Evolutionary conservation across 2,797 vertebrate genomes (phyloP).

Genomic region (Salmo trutta): DNA sequence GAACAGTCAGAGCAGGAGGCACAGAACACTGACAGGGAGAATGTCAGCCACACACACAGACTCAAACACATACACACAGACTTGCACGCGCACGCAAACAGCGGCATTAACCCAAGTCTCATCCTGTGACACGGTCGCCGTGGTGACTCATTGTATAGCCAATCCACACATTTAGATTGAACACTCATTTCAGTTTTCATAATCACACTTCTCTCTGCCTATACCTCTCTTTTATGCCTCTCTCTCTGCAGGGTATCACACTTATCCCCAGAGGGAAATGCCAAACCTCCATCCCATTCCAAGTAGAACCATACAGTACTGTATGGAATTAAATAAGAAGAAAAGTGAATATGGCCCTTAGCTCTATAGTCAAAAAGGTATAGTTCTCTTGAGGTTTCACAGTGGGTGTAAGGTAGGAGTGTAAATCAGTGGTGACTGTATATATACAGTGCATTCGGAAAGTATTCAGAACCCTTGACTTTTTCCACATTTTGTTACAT

Average conservation of each 20-base stretch:
- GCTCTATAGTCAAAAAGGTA: no score
- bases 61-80: background rate
- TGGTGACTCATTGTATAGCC: constrained; percentile 13
- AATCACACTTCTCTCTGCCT: constrained; percentile 7
- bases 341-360: no score
- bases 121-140: background rate
- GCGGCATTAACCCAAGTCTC: background rate
- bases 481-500: no score
- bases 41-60: background rate
- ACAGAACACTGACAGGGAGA: background rate
- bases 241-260: background rate
- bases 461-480: no score
- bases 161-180: constrained; percentile 20
- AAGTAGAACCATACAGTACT: no score
- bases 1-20: constrained; percentile 11
- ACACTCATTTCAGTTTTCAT: constrained; percentile 34
- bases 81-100: background rate
- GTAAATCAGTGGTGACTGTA: background rate
- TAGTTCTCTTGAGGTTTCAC: background rate
- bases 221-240: constrained; percentile 3
- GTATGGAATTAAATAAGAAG: no score
- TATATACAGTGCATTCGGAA: no score
- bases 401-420: background rate
- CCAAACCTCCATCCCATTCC: no score
- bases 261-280: background rate